Base-by-base conservation (phyloP, 2,888 invertebrate genomes). In the Diloba caeruleocephala region DNA sequence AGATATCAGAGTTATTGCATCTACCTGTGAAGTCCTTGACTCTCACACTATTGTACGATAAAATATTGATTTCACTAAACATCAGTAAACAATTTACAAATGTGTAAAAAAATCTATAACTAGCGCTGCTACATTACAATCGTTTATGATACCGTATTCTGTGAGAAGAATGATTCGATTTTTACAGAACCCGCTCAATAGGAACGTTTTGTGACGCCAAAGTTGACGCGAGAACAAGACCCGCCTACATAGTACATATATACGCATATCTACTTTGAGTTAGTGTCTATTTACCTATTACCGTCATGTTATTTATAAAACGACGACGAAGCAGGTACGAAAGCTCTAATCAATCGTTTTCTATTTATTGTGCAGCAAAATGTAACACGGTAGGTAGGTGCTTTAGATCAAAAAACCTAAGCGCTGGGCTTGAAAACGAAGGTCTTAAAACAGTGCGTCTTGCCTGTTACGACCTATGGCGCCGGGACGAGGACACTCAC, bases 151-250 rank as follows among this genome's bases (percentile, higher is more conserved):
- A 33, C 28, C 4, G 28, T 52, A 44, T 57, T 45, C 25, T 32
- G 10, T 26, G 13, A 29, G 41, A 52, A 55, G 50, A 52, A 43
- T 48, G n/a, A n/a, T n/a, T n/a, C n/a, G n/a, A 49, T 50, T 55
- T 67, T 60, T 69, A 41, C 53, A 56, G 19, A 4, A 48, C 33
- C 42, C 36, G 36, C 19, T 53, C 44, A 52, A 49, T 67, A 67
- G 25, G 25, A 36, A 17, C 25, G 29, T n/a, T n/a, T n/a, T 42
- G 21, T 55, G 46, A 45, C 36, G 41, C 52, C 26, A 9, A 37
- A 45, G 13, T 37, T 36, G 31, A 33, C 42, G 36, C 62, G 21
- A 31, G 17, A 29, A 32, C 9, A 41, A 19, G 25, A 51, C 29
- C 50, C 25, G 38, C 10, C 15, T 17, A 37, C 28, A 17, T 33